Evolutionary conservation across 2,797 vertebrate genomes (phyloP).

Genomic region (Microctenopoma lineatum): DNA sequence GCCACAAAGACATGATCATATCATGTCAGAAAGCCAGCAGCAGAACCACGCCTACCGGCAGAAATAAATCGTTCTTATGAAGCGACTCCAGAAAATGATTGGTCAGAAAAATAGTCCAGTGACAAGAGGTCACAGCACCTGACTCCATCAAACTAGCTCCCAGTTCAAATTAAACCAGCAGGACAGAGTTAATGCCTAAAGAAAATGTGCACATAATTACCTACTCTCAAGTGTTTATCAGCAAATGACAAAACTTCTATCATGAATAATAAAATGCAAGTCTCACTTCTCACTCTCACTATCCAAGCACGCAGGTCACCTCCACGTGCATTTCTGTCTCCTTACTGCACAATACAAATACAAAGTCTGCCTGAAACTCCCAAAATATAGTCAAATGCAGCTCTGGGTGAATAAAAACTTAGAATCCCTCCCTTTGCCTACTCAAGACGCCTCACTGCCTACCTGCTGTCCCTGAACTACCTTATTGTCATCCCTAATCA

Average conservation of each 20-base stretch:
- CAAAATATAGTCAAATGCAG: slow-evolving; percentile 42
- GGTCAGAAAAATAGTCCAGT: slow-evolving; percentile 50
- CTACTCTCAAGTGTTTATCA: not conserved
- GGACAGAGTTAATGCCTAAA: not conserved
- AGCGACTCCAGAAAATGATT: slow-evolving; percentile 60
- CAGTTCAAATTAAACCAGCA: slow-evolving; percentile 8
- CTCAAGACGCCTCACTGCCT: slow-evolving; percentile 39
- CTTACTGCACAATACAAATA: slow-evolving; percentile 36
- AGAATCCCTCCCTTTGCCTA: slow-evolving; percentile 44
- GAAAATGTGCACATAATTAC: not conserved
- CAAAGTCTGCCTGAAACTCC: slow-evolving; percentile 45
- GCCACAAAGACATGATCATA: not conserved
- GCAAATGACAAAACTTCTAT: slow-evolving; percentile 42
- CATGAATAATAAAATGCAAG: slow-evolving; percentile 1
- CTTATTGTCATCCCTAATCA: slow-evolving; percentile 80
- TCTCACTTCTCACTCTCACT: not conserved
- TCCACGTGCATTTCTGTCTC: slow-evolving; percentile 4
- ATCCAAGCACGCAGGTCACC: slow-evolving; percentile 30
- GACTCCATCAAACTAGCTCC: not conserved
- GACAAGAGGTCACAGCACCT: slow-evolving; percentile 45
- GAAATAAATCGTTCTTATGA: slow-evolving; percentile 37
- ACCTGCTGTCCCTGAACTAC: slow-evolving; percentile 71
- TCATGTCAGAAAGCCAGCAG: slow-evolving; percentile 18
- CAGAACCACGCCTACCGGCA: slow-evolving; percentile 38
- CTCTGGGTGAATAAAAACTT: slow-evolving; percentile 55